These are phyloP conservation scores for Gouania willdenowi DNA, from an alignment of 2,797 vertebrate species.

Conservation along the genomic window DNA sequence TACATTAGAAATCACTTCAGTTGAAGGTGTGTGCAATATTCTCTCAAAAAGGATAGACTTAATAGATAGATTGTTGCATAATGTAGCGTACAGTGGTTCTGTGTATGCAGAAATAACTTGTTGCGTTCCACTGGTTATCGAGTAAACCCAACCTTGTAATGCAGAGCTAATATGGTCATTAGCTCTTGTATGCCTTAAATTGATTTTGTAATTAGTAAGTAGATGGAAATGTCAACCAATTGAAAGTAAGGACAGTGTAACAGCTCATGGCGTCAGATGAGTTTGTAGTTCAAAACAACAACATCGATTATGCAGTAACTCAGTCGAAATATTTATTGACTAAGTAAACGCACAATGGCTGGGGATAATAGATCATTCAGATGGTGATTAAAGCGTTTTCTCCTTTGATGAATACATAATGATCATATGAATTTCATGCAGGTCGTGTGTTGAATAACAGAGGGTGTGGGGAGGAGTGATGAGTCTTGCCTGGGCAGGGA, in stretches of 20 bases:
- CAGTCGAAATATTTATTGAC: background rate
- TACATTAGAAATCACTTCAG: too few species aligned
- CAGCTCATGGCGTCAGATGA: constrained; percentile 8
- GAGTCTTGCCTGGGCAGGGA: constrained; percentile 85
- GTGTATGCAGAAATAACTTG: background rate
- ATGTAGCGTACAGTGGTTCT: background rate
- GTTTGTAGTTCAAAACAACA: constrained; percentile 11
- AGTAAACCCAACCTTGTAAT: constrained; percentile 4
- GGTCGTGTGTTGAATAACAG: too few species aligned
- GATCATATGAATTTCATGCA: background rate
- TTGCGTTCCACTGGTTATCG: background rate
- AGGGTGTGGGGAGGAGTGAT: too few species aligned
- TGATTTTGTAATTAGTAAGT: constrained; percentile 34
- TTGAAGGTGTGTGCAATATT: too few species aligned
- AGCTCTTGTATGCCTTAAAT: constrained; percentile 27
- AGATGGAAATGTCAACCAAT: constrained; percentile 28
- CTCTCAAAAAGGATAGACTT: too few species aligned
- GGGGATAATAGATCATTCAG: background rate
- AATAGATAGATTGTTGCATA: too few species aligned
- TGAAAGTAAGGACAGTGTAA: constrained; percentile 5
- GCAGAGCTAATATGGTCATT: constrained; percentile 23
- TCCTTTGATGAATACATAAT: background rate
- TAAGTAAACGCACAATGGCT: constrained; percentile 5
- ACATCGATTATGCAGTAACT: constrained; percentile 12
- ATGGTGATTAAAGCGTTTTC: background rate